These are phyloP conservation scores for Phrynocephalus forsythii DNA, from an alignment of 2,797 vertebrate species.

Conservation along the genomic window DNA sequence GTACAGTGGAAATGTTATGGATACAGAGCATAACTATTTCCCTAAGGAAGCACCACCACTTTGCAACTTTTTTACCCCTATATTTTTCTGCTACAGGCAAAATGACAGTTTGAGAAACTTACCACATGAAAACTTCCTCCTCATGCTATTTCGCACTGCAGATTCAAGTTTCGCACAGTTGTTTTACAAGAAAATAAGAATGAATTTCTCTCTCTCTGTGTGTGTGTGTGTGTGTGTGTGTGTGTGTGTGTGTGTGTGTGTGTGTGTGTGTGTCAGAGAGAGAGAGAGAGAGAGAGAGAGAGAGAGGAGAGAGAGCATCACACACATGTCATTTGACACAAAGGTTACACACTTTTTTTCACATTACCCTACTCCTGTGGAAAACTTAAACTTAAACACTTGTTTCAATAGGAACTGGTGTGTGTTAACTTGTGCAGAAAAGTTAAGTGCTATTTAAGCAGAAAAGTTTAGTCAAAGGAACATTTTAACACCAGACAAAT, in stretches of 20 bases:
- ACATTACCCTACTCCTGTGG: background rate
- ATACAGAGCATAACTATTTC: too few relatives aligned
- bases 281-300: too few relatives aligned
- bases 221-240: background rate
- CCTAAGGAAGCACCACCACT: too few relatives aligned
- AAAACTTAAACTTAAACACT: conserved; percentile 9
- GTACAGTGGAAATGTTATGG: too few relatives aligned
- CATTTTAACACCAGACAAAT: conserved; percentile 16
- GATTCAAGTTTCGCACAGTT: background rate
- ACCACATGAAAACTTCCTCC: background rate
- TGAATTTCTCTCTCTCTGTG: background rate
- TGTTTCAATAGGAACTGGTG: background rate
- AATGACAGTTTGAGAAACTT: too few relatives aligned
- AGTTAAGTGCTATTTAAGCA: background rate
- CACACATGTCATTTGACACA: background rate
- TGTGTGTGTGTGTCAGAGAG: background rate
- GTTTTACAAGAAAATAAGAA: background rate
- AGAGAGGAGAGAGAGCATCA: background rate
- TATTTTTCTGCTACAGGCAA: too few relatives aligned
- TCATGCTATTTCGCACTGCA: background rate
- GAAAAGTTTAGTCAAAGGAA: background rate
- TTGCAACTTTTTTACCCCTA: too few relatives aligned
- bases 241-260: background rate
- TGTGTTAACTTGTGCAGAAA: conserved; percentile 10
- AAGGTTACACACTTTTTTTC: background rate